Evolutionary conservation across 2,113 vertebrate genomes (phyloP).

Genomic region (Psilopogon haemacephalus): DNA sequence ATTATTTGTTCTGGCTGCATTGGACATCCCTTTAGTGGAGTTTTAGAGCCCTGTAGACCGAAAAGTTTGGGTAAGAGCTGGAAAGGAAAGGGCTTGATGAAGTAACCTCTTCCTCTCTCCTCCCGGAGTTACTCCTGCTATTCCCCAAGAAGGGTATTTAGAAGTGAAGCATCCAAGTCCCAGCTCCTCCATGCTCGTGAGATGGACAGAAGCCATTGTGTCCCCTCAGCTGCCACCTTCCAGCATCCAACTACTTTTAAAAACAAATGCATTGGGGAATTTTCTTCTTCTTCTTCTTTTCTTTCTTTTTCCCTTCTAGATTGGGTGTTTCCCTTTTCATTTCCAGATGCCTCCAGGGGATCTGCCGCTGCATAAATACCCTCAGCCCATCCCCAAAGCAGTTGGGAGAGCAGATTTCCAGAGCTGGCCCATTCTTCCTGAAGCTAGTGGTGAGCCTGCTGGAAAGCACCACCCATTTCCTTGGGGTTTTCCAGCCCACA

Average conservation of each 20-base stretch:
- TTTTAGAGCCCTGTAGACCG: constrained; percentile 32
- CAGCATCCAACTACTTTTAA: neutral
- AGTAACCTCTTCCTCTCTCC: constrained; percentile 14
- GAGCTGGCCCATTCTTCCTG: neutral
- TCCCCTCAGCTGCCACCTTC: neutral
- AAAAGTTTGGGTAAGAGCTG: constrained; percentile 42
- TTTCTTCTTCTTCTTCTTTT: neutral
- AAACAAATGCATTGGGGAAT: neutral
- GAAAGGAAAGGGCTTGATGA: constrained; percentile 39
- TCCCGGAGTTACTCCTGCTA: neutral
- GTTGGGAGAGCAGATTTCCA: neutral
- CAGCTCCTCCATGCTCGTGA: neutral
- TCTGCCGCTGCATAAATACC: neutral
- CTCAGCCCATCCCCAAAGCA: neutral
- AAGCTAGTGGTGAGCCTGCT: neutral
- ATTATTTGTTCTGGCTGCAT: constrained; percentile 57
- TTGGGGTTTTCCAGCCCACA: neutral
- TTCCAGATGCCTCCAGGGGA: neutral
- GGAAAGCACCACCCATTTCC: neutral
- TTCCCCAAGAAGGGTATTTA: neutral
- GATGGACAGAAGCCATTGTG: accelerated
- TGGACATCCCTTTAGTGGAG: constrained; percentile 60
- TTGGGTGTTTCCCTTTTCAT: neutral
- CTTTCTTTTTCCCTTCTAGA: neutral
- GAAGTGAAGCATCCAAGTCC: neutral